Conservation (phyloP, 2,888 invertebrate genomes). For the Papilio demoleus region DNA sequence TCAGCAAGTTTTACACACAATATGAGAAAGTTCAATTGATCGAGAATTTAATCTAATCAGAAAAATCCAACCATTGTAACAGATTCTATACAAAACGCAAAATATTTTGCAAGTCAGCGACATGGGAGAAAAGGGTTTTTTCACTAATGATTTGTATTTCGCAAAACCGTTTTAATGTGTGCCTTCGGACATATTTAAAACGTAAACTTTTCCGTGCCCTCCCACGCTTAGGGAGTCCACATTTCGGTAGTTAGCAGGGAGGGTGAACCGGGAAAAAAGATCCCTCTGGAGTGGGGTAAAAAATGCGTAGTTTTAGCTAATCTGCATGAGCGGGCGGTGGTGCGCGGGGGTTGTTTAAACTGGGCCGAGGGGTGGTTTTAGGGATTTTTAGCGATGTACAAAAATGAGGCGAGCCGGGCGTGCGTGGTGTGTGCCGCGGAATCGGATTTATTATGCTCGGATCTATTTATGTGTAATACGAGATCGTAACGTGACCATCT, state of each 20-base stretch:
- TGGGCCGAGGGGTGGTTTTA: constrained; percentile 72
- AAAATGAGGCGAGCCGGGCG: constrained; percentile 71
- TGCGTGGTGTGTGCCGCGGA: constrained; percentile 58
- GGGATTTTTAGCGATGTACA: constrained; percentile 81
- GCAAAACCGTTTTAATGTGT: constrained; percentile 76
- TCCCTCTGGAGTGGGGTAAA: constrained; percentile 79
- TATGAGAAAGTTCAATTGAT: not conserved
- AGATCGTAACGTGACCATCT: constrained; percentile 45
- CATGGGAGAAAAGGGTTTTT: constrained; percentile 45
- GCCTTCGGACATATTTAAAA: constrained; percentile 83
- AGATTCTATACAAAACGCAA: constrained; percentile 3
- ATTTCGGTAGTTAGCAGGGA: constrained; percentile 79
- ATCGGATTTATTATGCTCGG: constrained; percentile 80
- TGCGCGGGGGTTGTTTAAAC: constrained; percentile 67
- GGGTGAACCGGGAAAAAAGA: constrained; percentile 67
- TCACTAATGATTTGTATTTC: constrained; percentile 76
- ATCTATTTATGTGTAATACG: constrained; percentile 78
- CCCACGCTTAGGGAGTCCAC: constrained; percentile 61
- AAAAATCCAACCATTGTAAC: not conserved
- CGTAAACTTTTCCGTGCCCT: constrained; percentile 75
- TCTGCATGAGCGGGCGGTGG: constrained; percentile 76
- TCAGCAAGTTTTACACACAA: not conserved
- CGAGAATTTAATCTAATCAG: not conserved
- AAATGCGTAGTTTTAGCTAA: constrained; percentile 88
- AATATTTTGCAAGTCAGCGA: constrained; percentile 26